phyloP scores from a whole-genome alignment of 2,888 invertebrate genomes.

The Dolichomitus sp. region DNA sequence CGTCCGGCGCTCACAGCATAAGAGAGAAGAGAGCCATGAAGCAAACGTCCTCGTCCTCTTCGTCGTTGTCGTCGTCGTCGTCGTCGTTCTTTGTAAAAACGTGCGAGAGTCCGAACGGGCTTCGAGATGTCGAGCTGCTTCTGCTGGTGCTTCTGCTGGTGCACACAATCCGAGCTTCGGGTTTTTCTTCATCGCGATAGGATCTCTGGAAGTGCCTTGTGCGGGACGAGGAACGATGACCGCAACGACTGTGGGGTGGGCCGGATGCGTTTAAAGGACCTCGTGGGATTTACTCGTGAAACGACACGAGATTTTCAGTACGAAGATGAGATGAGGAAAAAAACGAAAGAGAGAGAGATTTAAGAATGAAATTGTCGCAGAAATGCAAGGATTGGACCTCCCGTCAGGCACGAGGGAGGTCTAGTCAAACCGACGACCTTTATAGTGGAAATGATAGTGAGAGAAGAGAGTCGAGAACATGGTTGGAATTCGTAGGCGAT shows the following conservation, averaged over 20 bases:
- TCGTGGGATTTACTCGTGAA: neutral
- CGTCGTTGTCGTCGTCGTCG: slow-evolving; percentile 31
- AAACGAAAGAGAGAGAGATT: neutral
- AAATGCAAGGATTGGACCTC: neutral
- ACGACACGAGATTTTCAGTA: slow-evolving; percentile 4
- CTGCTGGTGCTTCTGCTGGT: slow-evolving; percentile 17
- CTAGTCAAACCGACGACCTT: neutral
- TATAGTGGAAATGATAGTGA: slow-evolving; percentile 11
- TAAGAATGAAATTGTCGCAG: slow-evolving; percentile 16
- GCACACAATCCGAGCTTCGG: slow-evolving; percentile 47
- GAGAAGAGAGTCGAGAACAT: slow-evolving; percentile 38
- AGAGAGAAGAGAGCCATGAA: neutral
- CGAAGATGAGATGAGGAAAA: neutral
- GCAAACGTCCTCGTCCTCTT: slow-evolving; percentile 32
- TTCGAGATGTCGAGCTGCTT: slow-evolving; percentile 35
- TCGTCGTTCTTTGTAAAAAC: slow-evolving; percentile 45
- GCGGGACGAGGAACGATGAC: slow-evolving; percentile 38
- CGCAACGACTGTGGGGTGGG: slow-evolving; percentile 22
- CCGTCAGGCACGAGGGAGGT: slow-evolving; percentile 36
- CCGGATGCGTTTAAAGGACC: slow-evolving; percentile 32
- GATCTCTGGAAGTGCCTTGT: slow-evolving; percentile 44
- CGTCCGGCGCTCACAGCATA: neutral
- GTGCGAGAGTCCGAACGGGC: slow-evolving; percentile 51
- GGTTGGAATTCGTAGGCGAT: slow-evolving; percentile 63
- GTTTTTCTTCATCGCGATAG: slow-evolving; percentile 53